Conservation (phyloP, 1,140 invertebrate genomes). For the Venustaconcha ellipsiformis region DNA sequence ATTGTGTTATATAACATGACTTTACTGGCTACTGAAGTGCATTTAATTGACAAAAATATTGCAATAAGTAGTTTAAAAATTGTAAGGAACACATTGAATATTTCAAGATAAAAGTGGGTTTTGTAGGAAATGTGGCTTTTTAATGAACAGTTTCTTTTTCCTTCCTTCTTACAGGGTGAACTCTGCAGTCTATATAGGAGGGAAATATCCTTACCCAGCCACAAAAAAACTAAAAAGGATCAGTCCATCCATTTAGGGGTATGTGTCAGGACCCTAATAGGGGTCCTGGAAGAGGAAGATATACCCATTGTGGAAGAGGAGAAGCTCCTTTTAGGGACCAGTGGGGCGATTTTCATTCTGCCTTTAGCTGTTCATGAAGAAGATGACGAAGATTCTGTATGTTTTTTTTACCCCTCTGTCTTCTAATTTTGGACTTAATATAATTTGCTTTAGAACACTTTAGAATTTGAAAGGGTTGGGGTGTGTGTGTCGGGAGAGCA, state of each 20-base stretch:
- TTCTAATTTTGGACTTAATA: background rate
- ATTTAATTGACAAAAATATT: background rate
- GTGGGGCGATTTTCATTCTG: conserved; percentile 51
- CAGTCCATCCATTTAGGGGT: conserved; percentile 29
- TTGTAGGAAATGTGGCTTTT: background rate
- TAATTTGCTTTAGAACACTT: background rate
- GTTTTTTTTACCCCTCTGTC: background rate
- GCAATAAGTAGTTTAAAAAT: background rate
- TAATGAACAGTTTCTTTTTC: background rate
- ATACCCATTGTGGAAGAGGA: conserved; percentile 28
- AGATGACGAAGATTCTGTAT: conserved; percentile 27
- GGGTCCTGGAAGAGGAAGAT: conserved; percentile 29
- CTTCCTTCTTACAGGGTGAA: conserved; percentile 40
- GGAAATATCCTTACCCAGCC: conserved; percentile 7
- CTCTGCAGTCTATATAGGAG: conserved; percentile 52
- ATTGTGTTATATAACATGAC: background rate
- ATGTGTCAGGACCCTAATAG: conserved; percentile 48
- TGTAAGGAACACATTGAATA: background rate
- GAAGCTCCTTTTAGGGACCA: conserved; percentile 38
- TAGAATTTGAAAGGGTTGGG: no score
- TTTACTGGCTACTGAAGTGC: background rate
- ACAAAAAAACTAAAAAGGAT: background rate
- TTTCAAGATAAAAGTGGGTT: background rate
- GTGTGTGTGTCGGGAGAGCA: background rate
- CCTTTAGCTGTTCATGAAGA: conserved; percentile 27